Evolutionary conservation across 2,888 invertebrate genomes (phyloP).

Genomic region (Gasteruption jaculator): DNA sequence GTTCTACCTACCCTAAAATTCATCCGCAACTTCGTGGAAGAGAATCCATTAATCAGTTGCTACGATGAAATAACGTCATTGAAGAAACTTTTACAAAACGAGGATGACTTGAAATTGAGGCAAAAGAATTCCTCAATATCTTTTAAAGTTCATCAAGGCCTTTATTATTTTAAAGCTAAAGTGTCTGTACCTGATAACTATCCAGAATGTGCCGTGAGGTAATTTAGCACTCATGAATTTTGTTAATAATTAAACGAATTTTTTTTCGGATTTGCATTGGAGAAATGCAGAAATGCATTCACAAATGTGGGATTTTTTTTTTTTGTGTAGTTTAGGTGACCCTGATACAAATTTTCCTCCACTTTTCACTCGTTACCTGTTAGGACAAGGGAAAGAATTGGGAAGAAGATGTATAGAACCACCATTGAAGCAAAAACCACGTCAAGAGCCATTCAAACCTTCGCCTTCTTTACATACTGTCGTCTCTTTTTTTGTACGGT

Average conservation of each 20-base stretch:
- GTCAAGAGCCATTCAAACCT: slow-evolving; percentile 59
- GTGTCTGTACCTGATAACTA: slow-evolving; percentile 63
- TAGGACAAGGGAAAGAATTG: slow-evolving; percentile 65
- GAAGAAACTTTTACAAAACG: slow-evolving; percentile 53
- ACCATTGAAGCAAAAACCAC: slow-evolving; percentile 57
- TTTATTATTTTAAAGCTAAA: slow-evolving; percentile 61
- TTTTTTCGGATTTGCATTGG: not conserved
- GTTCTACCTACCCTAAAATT: slow-evolving; percentile 60
- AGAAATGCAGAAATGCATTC: slow-evolving; percentile 22
- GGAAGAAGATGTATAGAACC: slow-evolving; percentile 67
- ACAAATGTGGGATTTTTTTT: slow-evolving; percentile 13
- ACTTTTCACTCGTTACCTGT: slow-evolving; percentile 59
- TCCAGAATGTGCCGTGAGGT: slow-evolving; percentile 57
- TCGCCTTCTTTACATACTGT: slow-evolving; percentile 61
- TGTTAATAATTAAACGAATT: not conserved
- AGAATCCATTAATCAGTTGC: slow-evolving; percentile 69
- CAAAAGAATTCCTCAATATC: slow-evolving; percentile 63
- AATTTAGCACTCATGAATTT: too few relatives aligned
- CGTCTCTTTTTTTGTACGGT: slow-evolving; percentile 58
- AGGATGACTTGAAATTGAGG: slow-evolving; percentile 62
- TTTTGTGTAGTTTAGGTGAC: slow-evolving; percentile 54
- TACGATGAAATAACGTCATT: slow-evolving; percentile 66
- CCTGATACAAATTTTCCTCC: slow-evolving; percentile 64
- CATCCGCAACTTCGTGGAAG: slow-evolving; percentile 62
- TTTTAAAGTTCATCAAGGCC: slow-evolving; percentile 57